Conservation (phyloP, 2,888 invertebrate species). For the Oscheius myriophilus region DNA sequence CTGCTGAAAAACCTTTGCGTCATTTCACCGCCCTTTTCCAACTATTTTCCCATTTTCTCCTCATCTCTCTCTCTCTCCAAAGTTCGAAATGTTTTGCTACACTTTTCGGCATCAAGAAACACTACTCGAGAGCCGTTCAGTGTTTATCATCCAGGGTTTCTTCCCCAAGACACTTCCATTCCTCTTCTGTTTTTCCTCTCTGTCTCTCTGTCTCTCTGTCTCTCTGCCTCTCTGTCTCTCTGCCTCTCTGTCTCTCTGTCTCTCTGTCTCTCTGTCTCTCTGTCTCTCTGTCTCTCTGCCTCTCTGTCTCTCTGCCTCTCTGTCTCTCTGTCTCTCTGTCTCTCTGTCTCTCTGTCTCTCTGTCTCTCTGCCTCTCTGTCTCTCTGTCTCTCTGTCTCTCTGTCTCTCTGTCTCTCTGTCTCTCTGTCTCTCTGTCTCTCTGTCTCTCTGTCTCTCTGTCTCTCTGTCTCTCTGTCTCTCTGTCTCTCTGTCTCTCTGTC, state of each 20-base stretch:
- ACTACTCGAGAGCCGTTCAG: no score
- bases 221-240: conserved; percentile 15
- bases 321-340: conserved; percentile 27
- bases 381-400: neutral
- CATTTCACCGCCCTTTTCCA: no score
- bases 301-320: conserved; percentile 1
- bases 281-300: neutral
- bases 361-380: conserved; percentile 27
- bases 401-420: conserved; percentile 23
- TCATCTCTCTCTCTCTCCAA: neutral
- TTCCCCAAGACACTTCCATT: neutral
- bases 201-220: conserved; percentile 21
- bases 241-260: conserved; percentile 19
- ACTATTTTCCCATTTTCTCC: neutral
- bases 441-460: conserved; percentile 1
- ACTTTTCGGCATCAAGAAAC: no score
- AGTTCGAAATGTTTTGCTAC: no score
- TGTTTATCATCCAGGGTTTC: neutral
- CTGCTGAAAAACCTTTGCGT: no score
- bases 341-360: conserved; percentile 29
- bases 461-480: conserved; percentile 15
- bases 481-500: neutral
- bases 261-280: conserved; percentile 20
- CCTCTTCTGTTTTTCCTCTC: conserved; percentile 1
- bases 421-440: conserved; percentile 10